Percentiles rank a stretch among this genome's conserved stretches.
Evolutionary conservation across 1,140 invertebrate genomes (phyloP).

Genomic region (Onthophagus taurus): DNA sequence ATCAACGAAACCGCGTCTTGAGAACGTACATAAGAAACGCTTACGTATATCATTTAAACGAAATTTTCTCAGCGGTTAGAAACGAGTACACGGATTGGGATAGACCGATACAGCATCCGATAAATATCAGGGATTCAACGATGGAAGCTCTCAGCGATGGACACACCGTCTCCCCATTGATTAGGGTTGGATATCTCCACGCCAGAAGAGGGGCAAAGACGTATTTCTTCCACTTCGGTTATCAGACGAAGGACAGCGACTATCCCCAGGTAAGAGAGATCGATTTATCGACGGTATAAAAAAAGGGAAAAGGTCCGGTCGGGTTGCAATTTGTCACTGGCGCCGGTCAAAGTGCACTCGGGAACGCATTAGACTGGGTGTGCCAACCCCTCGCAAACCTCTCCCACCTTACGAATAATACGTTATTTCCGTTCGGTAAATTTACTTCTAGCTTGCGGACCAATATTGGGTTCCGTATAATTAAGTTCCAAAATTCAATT

Average conservation of each 20-base stretch:
- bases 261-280: conserved; percentile 52
- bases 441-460: no score
- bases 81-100: conserved; percentile 94
- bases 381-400: no score
- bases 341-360: no score
- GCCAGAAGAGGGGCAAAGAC: conserved; percentile 57
- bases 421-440: no score
- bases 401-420: no score
- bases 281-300: no score
- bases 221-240: conserved; percentile 72
- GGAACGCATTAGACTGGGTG: no score
- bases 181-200: conserved; percentile 61
- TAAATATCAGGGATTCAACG: conserved; percentile 74
- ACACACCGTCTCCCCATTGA: conserved; percentile 61
- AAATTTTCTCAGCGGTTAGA: conserved; percentile 81
- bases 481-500: no score
- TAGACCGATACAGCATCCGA: conserved; percentile 72
- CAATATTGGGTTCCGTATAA: no score
- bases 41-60: conserved; percentile 79
- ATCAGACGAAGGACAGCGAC: conserved; percentile 65
- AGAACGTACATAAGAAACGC: conserved; percentile 81
- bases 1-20: conserved; percentile 60
- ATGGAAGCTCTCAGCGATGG: conserved; percentile 83
- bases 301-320: no score
- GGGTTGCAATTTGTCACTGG: no score